Base-by-base conservation (phyloP, 2,797 vertebrate species). In the Trematomus bernacchii region DNA sequence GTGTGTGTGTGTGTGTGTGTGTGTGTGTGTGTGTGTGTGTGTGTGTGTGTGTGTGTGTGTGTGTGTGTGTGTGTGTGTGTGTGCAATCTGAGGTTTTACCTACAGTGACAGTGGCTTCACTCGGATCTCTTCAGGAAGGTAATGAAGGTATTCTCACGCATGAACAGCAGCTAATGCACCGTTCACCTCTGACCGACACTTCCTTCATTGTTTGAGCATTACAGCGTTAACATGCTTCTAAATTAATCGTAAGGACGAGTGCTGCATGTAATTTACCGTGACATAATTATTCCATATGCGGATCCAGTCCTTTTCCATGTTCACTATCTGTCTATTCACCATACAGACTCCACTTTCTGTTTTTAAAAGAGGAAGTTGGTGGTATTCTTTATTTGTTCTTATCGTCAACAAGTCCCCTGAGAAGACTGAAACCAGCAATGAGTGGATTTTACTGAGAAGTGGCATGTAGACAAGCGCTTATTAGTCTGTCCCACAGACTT, bases 141-240 rank as follows among this genome's bases (percentile, higher is more conserved):
- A 85, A 87, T 87, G 71, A 85, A 73, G 53, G 68, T 63, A 48
- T 73, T 76, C 52, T 77, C 65, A 74, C 0, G 12, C 65, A 55
- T 85, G 72, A 76, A 52, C 6, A n/a, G 66, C 75, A 67, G 73
- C 79, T 76, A 80, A 88, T 57, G 50, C 53, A 54, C 57, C 54
- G 6, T 70, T 82, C 79, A 79, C 85, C 79, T 73, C 60, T 70
- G 27, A 85, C 79, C 77, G 67, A n/a, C 69, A 27, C 59, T 68
- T 84, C 62, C 72, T 67, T 69, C 61, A 69, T 6, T 71, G 74
- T 82, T 54, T 52, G 52, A 90, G 66, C 37, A 19, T 53, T 68
- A 78, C 66, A 51, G 59, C 78, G 51, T 65, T 60, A 52, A 55
- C 43, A 16, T 23, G 58, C 14, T 12, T 77, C 58, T 44, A 68